Evolutionary conservation across 2,797 vertebrate genomes (phyloP).

Genomic region (Typhlichthys subterraneus): DNA sequence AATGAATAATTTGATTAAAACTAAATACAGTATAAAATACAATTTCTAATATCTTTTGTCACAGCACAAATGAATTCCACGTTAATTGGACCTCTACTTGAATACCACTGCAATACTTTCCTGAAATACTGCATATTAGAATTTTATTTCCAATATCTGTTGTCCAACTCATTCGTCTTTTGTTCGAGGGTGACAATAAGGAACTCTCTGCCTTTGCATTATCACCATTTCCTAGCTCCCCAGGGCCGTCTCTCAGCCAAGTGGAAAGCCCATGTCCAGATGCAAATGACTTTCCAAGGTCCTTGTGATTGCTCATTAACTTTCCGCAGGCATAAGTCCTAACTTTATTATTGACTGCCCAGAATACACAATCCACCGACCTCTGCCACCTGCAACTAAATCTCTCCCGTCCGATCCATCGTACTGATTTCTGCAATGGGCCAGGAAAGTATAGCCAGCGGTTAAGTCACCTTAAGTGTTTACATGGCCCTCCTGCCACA

Average conservation of each 20-base stretch:
- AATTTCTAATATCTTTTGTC: too few relatives aligned
- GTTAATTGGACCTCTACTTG: too few relatives aligned
- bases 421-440: constrained; percentile 87
- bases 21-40: too few relatives aligned
- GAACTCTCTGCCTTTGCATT: constrained; percentile 41
- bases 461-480: constrained; percentile 83
- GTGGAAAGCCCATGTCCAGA: constrained; percentile 82
- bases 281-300: constrained; percentile 97
- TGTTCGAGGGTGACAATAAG: background rate
- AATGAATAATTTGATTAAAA: too few relatives aligned
- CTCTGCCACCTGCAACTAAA: constrained; percentile 97
- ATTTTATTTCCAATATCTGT: too few relatives aligned
- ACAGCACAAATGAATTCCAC: too few relatives aligned
- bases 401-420: constrained; percentile 95
- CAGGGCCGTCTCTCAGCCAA: background rate
- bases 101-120: too few relatives aligned
- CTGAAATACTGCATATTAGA: too few relatives aligned
- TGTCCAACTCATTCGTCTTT: too few relatives aligned
- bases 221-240: constrained; percentile 23
- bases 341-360: constrained; percentile 99
- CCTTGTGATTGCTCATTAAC: constrained; percentile 96
- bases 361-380: constrained; percentile 99
- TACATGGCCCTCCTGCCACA: constrained; percentile 41
- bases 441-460: constrained; percentile 82
- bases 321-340: constrained; percentile 94